Base-by-base conservation (phyloP, 2,797 vertebrate species). In the Smutsia temminckii region DNA sequence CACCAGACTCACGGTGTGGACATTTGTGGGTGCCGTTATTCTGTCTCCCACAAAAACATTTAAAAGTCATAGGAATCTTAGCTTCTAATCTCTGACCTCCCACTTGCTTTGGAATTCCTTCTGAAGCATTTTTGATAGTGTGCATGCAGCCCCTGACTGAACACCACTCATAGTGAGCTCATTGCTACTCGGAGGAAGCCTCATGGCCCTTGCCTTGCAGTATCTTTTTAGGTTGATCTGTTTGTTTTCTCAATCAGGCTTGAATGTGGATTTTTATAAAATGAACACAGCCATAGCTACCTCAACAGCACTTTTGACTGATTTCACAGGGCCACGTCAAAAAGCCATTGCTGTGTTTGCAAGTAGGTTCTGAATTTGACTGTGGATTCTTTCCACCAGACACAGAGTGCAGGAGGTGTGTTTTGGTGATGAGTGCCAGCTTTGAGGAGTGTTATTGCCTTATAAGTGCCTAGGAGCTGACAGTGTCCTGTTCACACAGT, bases 11-110 rank as follows among this genome's bases (percentile, higher is more conserved):
- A 32, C 18, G 16, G n/a, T 57, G 51, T 59, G 40, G 81, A 83
- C 20, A 6, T 78, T 81, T 96, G 34, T 77, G 37, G 69, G 57
- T 68, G 16, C 9, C 29, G 6, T 93, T 94, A 78, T 89, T 77
- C 68, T 78, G 79, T 55, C 51, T 49, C 13, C 27, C 3, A 6
- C 23, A 32, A 71, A 89, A 63, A 87, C 87, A 55, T n/a, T 75
- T 80, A 68, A 93, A 75, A 92, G 91, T 86, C 63, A 51, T 27
- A 95, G 69, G 34, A 83, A 32, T 59, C 96, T 87, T 51, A 87
- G 91, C 71, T 93, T 86, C 59, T 66, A 71, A 61, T 94, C 88
- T 92, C 59, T 64, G 37, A 81, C 57, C 63, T 91, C 86, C 61
- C 61, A 42, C 51, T 89, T 6, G 32, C 68, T 55, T 63, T 78